Conservation (phyloP, 1,140 invertebrate genomes). For the Aradophagus sp. region DNA sequence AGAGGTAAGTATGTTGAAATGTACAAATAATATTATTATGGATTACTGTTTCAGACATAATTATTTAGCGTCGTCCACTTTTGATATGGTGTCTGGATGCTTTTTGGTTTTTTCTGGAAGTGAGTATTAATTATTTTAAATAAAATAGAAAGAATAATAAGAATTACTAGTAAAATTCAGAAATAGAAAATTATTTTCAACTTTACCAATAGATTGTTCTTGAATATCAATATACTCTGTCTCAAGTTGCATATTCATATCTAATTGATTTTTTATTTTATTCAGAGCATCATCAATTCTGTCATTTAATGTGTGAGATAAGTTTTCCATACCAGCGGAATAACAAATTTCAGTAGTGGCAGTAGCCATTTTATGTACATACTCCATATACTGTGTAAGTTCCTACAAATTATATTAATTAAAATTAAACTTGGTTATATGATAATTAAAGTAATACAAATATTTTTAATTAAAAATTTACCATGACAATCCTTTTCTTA, state of each 20-base stretch:
- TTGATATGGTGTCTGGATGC: background rate
- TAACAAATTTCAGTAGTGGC: slow-evolving; percentile 67
- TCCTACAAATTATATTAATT: slow-evolving; percentile 56
- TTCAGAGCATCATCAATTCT: slow-evolving; percentile 66
- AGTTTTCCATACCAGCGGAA: slow-evolving; percentile 66
- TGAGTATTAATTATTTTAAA: no score
- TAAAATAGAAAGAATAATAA: no score
- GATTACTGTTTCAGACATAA: no score
- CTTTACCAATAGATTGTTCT: slow-evolving; percentile 49
- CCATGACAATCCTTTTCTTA: slow-evolving; percentile 62
- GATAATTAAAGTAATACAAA: slow-evolving; percentile 1
- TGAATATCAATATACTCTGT: slow-evolving; percentile 63
- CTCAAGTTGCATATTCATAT: slow-evolving; percentile 61
- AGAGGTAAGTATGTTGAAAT: no score
- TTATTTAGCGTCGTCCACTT: no score
- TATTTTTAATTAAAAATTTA: slow-evolving; percentile 29
- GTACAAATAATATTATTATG: no score
- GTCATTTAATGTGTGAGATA: slow-evolving; percentile 63
- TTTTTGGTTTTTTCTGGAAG: slow-evolving; percentile 13
- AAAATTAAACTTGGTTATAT: slow-evolving; percentile 3
- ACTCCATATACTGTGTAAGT: slow-evolving; percentile 64
- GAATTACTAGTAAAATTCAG: no score
- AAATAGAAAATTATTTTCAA: background rate
- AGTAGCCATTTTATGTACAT: slow-evolving; percentile 69
- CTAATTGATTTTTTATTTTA: slow-evolving; percentile 61